These are phyloP conservation scores for Ictidomys tridecemlineatus DNA, from an alignment of 2,113 vertebrate genomes.

Conservation along the genomic window DNA sequence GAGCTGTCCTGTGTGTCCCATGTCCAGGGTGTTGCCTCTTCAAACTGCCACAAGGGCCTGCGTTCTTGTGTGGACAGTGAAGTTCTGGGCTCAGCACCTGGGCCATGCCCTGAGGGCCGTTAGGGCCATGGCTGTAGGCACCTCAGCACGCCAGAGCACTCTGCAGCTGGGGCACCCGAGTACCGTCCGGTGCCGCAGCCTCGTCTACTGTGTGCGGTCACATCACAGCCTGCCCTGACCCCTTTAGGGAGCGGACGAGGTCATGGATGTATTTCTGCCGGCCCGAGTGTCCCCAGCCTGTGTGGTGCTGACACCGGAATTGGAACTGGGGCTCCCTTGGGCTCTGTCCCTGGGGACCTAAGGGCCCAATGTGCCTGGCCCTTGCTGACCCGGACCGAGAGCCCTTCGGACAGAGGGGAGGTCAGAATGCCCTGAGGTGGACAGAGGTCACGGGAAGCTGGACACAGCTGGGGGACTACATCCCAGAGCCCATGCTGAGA, in stretches of 20 bases:
- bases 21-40: accelerated
- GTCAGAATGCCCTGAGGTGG: background rate
- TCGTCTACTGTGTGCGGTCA: no score
- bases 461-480: no score
- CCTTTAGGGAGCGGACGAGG: no score
- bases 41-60: no score
- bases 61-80: background rate
- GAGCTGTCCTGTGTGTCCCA: no score
- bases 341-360: background rate
- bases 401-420: background rate
- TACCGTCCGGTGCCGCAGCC: no score
- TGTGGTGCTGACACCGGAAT: accelerated
- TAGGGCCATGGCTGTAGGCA: no score
- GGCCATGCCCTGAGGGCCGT: no score
- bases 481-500: background rate
- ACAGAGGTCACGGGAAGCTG: background rate
- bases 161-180: no score
- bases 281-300: background rate
- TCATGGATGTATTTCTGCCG: background rate
- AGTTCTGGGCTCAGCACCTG: background rate
- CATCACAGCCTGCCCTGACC: no score
- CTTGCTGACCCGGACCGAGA: background rate
- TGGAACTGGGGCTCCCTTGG: no score
- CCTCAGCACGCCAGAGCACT: no score
- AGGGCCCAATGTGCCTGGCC: background rate